phyloP scores from a whole-genome alignment of 2,113 vertebrate species.

The Gymnarchus niloticus region DNA sequence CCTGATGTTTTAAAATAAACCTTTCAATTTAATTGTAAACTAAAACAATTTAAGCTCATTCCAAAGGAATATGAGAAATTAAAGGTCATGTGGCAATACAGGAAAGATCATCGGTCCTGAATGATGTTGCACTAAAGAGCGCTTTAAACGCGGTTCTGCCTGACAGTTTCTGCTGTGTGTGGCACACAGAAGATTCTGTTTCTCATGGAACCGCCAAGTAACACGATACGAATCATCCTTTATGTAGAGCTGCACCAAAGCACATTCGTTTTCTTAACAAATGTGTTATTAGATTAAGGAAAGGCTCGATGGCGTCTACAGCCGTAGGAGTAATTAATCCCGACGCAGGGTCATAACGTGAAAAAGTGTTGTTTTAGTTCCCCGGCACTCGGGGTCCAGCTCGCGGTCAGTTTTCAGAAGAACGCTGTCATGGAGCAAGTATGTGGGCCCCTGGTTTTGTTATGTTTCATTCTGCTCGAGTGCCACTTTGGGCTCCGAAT shows the following conservation, averaged over 20 bases:
- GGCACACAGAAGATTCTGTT: conserved; percentile 73
- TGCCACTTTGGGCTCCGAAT: conserved; percentile 39
- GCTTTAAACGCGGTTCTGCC: conserved; percentile 76
- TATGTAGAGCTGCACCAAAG: conserved; percentile 42
- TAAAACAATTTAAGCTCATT: conserved; percentile 32
- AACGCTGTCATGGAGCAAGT: conserved; percentile 70
- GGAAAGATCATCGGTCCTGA: conserved; percentile 51
- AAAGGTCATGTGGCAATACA: conserved; percentile 25
- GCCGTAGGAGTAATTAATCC: conserved; percentile 69
- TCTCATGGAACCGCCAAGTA: conserved; percentile 69
- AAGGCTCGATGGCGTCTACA: conserved; percentile 66
- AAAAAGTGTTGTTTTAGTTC: conserved; percentile 74
- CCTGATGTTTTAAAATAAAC: conserved; percentile 23
- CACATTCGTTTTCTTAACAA: conserved; percentile 49
- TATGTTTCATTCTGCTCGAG: not conserved
- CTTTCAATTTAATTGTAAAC: conserved; percentile 33
- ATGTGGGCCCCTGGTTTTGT: conserved; percentile 65
- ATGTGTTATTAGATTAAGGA: conserved; percentile 66
- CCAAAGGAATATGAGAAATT: not conserved
- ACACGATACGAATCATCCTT: conserved; percentile 69
- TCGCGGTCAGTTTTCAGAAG: conserved; percentile 36
- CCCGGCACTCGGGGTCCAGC: conserved; percentile 44
- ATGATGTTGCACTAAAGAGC: conserved; percentile 70
- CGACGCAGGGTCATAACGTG: conserved; percentile 60
- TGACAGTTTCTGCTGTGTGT: conserved; percentile 74